A percentile compares a stretch with the other conserved stretches of the same genome.
Conservation (phyloP, 1,140 invertebrate species). For the Drosophila elegans region DNA sequence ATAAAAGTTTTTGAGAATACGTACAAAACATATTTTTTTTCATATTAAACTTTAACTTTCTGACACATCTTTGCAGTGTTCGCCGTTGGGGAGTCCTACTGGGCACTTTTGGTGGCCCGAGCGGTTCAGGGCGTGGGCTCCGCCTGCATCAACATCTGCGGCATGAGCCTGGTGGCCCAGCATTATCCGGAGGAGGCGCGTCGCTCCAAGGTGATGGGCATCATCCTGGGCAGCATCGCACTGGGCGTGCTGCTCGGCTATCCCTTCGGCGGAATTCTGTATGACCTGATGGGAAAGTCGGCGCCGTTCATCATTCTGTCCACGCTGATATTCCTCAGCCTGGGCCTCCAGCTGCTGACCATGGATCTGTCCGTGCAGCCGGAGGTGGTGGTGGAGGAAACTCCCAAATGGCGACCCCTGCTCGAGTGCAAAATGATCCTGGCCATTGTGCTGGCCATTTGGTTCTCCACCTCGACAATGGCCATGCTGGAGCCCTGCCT, state of each 20-base stretch:
- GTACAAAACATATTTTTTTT: too few species aligned
- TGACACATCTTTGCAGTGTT: slow-evolving; percentile 87
- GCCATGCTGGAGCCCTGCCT: slow-evolving; percentile 92
- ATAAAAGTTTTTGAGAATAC: too few species aligned
- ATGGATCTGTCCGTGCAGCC: slow-evolving; percentile 77
- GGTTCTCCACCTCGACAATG: slow-evolving; percentile 91
- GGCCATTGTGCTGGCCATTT: slow-evolving; percentile 89
- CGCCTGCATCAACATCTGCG: slow-evolving; percentile 91
- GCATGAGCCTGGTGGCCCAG: slow-evolving; percentile 88
- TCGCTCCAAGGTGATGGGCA: slow-evolving; percentile 90
- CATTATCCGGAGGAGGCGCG: slow-evolving; percentile 84
- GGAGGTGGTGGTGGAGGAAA: slow-evolving; percentile 56
- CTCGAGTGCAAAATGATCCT: slow-evolving; percentile 87
- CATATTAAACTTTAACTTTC: not conserved
- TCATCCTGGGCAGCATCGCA: slow-evolving; percentile 92
- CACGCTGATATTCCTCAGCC: slow-evolving; percentile 86
- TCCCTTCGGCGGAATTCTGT: slow-evolving; percentile 91
- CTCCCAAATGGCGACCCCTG: slow-evolving; percentile 86
- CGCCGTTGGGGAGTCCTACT: slow-evolving; percentile 92
- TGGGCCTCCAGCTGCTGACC: slow-evolving; percentile 83
- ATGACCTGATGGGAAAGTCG: slow-evolving; percentile 90
- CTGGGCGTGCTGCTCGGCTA: slow-evolving; percentile 92
- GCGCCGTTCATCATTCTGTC: slow-evolving; percentile 90
- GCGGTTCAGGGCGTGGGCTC: slow-evolving; percentile 95
- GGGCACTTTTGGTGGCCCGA: slow-evolving; percentile 90